Evolutionary conservation across 2,888 invertebrate species (phyloP).

Genomic region (Eubasilissa splendida): DNA sequence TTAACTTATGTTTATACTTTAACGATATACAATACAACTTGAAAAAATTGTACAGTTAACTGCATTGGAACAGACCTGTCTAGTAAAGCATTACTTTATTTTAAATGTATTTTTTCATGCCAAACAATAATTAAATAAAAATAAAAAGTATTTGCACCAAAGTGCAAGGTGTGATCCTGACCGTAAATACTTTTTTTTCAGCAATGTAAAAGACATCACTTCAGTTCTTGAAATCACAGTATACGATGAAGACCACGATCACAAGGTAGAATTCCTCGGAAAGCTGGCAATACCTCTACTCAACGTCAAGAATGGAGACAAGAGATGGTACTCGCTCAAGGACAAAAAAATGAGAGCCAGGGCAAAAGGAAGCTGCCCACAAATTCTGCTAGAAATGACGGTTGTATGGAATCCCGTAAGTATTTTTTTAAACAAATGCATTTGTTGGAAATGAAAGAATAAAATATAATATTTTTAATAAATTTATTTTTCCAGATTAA

Average conservation of each 20-base stretch:
- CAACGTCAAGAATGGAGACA: conserved; percentile 89
- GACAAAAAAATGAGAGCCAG: conserved; percentile 92
- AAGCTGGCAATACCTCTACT: conserved; percentile 91
- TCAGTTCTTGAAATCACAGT: conserved; percentile 95
- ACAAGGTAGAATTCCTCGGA: conserved; percentile 98
- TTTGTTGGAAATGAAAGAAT: not conserved
- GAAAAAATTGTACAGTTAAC: no score
- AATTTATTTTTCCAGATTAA: conserved; percentile 73
- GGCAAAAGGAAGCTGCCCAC: conserved; percentile 94
- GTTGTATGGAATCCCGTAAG: conserved; percentile 93
- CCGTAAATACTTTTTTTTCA: conserved; percentile 61
- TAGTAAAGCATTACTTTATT: no score
- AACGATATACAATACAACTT: no score
- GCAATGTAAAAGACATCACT: conserved; percentile 96
- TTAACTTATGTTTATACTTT: no score
- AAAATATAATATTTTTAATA: not conserved
- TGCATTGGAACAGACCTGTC: no score
- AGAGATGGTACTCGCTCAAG: conserved; percentile 96
- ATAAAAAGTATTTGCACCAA: not conserved
- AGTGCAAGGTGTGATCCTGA: no score
- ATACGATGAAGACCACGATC: conserved; percentile 97
- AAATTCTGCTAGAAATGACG: conserved; percentile 91
- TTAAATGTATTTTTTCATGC: not conserved
- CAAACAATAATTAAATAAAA: not conserved
- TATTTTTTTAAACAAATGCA: conserved; percentile 34